phyloP scores from a whole-genome alignment of 2,888 invertebrate species.

The Hartigia nigra region DNA sequence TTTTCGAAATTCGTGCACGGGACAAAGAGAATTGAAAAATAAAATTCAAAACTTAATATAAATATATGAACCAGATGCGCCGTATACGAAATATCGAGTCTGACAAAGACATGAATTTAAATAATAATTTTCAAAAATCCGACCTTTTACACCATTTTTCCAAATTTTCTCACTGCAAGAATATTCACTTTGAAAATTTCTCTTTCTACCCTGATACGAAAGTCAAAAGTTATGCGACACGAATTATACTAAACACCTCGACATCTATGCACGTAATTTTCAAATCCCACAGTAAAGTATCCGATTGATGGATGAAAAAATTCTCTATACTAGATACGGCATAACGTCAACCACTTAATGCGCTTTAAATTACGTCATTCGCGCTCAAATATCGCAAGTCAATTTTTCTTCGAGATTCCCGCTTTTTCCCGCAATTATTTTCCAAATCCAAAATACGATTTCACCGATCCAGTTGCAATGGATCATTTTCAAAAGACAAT shows the following conservation, averaged over 20 bases:
- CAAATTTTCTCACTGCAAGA: background rate
- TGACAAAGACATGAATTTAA: background rate
- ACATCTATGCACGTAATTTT: background rate
- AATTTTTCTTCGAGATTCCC: slow-evolving; percentile 4
- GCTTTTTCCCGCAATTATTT: background rate
- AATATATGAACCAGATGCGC: background rate
- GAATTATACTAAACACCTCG: background rate
- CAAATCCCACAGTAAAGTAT: background rate
- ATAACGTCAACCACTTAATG: slow-evolving; percentile 29
- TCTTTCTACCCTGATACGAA: background rate
- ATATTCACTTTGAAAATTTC: background rate
- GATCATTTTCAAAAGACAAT: background rate
- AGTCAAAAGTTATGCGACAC: background rate
- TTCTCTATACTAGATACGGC: background rate
- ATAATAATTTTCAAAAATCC: background rate
- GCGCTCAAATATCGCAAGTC: background rate
- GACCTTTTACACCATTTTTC: background rate
- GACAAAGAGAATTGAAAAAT: background rate
- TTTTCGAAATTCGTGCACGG: background rate
- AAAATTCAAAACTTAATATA: background rate
- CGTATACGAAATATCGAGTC: background rate
- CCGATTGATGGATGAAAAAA: background rate
- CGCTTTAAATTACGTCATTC: slow-evolving; percentile 11
- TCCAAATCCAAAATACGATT: background rate
- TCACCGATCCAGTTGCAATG: background rate